phyloP scores from a whole-genome alignment of 2,113 vertebrate genomes.

The Coregonus clupeaformis region DNA sequence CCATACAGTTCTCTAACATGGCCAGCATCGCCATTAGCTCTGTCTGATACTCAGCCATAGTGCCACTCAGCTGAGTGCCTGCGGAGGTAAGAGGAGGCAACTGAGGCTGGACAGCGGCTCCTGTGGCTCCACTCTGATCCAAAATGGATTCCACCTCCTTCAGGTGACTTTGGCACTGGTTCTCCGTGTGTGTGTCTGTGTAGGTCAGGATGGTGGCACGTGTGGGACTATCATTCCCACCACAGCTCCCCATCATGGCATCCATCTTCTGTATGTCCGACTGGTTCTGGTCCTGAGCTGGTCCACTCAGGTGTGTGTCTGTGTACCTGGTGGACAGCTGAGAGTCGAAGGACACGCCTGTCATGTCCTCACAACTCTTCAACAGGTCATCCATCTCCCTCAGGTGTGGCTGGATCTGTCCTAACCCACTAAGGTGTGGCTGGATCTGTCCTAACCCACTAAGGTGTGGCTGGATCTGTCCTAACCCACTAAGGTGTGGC shows the following conservation, averaged over 20 bases:
- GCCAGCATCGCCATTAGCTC: slow-evolving; percentile 61
- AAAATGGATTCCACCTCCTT: too few relatives aligned
- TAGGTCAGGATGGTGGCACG: slow-evolving; percentile 27
- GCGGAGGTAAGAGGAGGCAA: slow-evolving; percentile 61
- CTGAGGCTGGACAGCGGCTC: neutral
- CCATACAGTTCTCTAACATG: slow-evolving; percentile 62
- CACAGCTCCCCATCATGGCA: slow-evolving; percentile 3
- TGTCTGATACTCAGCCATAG: slow-evolving; percentile 62
- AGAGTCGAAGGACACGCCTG: slow-evolving; percentile 37
- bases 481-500: too few relatives aligned
- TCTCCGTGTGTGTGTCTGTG: slow-evolving; percentile 49
- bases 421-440: slow-evolving; percentile 10
- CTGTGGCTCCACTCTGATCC: neutral
- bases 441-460: too few relatives aligned
- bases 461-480: too few relatives aligned
- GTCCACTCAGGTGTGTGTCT: slow-evolving; percentile 23
- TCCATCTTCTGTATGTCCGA: slow-evolving; percentile 4
- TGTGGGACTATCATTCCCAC: slow-evolving; percentile 15
- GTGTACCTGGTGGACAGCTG: slow-evolving; percentile 20
- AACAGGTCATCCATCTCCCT: slow-evolving; percentile 66
- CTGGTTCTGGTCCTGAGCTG: neutral
- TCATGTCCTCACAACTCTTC: slow-evolving; percentile 54
- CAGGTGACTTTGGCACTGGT: slow-evolving; percentile 8
- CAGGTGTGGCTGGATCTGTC: slow-evolving; percentile 47
- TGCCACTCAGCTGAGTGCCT: slow-evolving; percentile 56